Evolutionary conservation across 2,113 vertebrate species (phyloP), one percentile per base, ranked within the genome.

Genomic region (Scytalopus superciliaris): DNA sequence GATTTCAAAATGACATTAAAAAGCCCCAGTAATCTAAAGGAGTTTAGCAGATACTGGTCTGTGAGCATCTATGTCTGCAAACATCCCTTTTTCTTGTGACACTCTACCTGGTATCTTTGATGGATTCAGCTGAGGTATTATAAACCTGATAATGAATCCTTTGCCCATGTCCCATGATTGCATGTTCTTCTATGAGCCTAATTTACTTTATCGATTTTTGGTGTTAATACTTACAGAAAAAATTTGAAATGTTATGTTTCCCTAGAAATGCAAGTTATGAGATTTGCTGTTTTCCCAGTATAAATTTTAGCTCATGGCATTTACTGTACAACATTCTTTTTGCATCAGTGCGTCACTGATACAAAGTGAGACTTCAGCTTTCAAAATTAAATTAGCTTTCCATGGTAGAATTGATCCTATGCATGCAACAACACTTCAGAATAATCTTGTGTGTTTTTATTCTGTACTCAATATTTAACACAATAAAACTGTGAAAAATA

Each of bases 1-100:
- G 96, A 94, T 94, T 95, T 95, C 69, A 94, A 93, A 96, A 90
- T 89, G 0, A 37, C 57, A 49, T 37, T 85, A 75, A 52, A 87
- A 89, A 56, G 1, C 16, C 13, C 31, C 1, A 1, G 28, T 66
- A 89, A 39, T 56, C 42, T 56, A 72, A 70, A 75, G 35, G 23
- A 75, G 18, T 53, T 50, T 52, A 66, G 15, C 14, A 49, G 31
- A 67, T 40, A 37, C 5, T 49, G 16, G 7, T 67, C 37, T 49
- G 6, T 35, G 70, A 75, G 24, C 35, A 33, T 8, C 22, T 67
- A 6, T 35, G 28, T 88, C 45, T 66, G 30, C 28, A 70, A 89
- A 70, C 12, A 76, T 40, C 7, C 7, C 4, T 31, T 59, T 68
- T 76, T 79, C 31, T 75, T 40, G 30, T 50, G 28, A 28, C 24